Base-by-base conservation (phyloP, 2,888 invertebrate species). In the Scaptodrosophila latifasciaeformis region DNA sequence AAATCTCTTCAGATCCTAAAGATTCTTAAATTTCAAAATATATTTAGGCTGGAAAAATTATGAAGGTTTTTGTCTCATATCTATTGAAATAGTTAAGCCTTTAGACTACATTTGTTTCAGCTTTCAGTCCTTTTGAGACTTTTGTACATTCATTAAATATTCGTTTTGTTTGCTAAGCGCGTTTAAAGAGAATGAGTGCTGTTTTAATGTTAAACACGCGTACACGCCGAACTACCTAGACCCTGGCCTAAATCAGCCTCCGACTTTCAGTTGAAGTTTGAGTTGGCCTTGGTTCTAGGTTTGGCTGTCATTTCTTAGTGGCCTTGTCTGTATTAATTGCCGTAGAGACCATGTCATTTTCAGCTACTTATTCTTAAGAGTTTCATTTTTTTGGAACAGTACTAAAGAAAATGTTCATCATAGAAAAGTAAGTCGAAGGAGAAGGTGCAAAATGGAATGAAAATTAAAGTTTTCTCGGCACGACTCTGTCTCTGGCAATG, bases 121-220 rank as follows among this genome's bases (percentile, higher is more conserved):
- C n/a, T n/a, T n/a, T n/a, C n/a, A n/a, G n/a, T n/a, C n/a, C n/a
- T n/a, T n/a, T 17, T 17, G 10, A 7, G 35, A 24, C 50, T 60
- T 48, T 30, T 37, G 44, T 21, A 57, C 55, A 57, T 58, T 62
- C 65, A 68, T 70, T 71, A 68, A 68, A 67, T 68, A 67, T 70
- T 67, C 54, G 15, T 52, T 65, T 67, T 67, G 65, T 65, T 65
- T 47, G 59, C 57, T 49, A 56, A 54, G 47, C 49, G 58, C 46
- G 61, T 56, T 70, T 57, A 57, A 66, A 54, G 54, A 60, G 68
- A 68, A 64, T 68, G 54, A 70, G 64, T 68, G 64, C 54, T 44
- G 53, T 59, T 62, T 66, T 70, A 70, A 70, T 66, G 70, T 62
- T 39, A 66, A 64, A 70, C 71, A 70, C 70, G 71, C 68, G 70